phyloP scores from a whole-genome alignment of 2,113 vertebrate genomes.

The Pantherophis guttatus region DNA sequence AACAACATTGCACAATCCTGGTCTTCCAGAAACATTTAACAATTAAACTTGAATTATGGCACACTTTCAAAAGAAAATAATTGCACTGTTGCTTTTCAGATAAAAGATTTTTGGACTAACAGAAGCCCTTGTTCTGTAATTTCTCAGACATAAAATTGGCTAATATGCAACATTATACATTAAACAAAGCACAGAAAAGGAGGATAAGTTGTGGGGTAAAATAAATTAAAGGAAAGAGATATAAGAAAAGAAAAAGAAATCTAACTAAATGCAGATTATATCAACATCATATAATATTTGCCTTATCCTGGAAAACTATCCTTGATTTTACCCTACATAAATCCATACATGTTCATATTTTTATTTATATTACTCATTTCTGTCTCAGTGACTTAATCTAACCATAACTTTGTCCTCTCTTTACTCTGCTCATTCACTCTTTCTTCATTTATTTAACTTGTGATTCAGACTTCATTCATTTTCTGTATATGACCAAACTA shows the following conservation, averaged over 20 bases:
- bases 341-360: background rate
- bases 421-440: background rate
- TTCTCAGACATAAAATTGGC: background rate
- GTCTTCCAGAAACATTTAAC: background rate
- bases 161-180: background rate
- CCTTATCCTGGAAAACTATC: background rate
- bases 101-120: background rate
- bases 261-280: background rate
- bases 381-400: background rate
- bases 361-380: background rate
- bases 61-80: background rate
- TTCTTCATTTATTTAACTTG: background rate
- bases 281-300: background rate
- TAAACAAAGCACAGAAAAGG: background rate
- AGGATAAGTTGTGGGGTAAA: background rate
- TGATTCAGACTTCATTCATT: background rate
- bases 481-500: background rate
- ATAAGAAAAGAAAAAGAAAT: background rate
- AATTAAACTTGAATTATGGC: background rate
- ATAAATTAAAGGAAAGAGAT: background rate
- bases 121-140: background rate
- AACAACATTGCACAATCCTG: background rate
- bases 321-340: background rate
- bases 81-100: background rate
- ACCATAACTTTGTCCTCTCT: background rate